Evolutionary conservation across 2,888 invertebrate species (phyloP).

Genomic region (Elmis aenea): DNA sequence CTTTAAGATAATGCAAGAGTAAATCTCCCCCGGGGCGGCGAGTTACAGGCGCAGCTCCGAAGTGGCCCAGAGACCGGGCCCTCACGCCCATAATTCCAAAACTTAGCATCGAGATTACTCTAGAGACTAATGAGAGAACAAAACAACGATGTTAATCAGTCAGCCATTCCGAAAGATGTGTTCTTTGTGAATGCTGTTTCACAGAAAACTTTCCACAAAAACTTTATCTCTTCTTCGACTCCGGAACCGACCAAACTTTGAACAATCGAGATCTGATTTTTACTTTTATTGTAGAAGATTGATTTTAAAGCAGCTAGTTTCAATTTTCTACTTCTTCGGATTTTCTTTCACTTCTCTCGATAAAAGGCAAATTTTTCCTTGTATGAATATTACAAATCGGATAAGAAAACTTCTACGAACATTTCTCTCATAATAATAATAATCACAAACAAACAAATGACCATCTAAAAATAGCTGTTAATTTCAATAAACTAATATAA

Average conservation of each 20-base stretch:
- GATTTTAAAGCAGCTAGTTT: constrained; percentile 24
- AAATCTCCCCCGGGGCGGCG: constrained; percentile 27
- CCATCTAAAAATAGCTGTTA: too few relatives aligned
- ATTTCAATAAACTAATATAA: too few relatives aligned
- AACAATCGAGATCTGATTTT: constrained; percentile 26
- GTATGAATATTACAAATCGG: too few relatives aligned
- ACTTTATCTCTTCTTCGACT: constrained; percentile 9
- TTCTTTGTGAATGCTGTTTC: constrained; percentile 25
- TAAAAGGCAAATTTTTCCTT: too few relatives aligned
- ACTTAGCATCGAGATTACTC: constrained; percentile 38
- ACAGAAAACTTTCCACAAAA: constrained; percentile 18
- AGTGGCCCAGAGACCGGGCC: constrained; percentile 22
- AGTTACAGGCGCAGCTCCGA: constrained; percentile 13
- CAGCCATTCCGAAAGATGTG: constrained; percentile 35
- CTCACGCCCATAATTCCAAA: constrained; percentile 34
- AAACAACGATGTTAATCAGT: constrained; percentile 39
- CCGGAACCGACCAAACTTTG: constrained; percentile 11
- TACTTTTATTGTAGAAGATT: constrained; percentile 26
- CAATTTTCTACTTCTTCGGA: constrained; percentile 21
- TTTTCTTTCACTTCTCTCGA: neutral
- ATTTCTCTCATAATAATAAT: too few relatives aligned
- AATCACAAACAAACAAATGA: too few relatives aligned
- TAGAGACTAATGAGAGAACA: constrained; percentile 35
- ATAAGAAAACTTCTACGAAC: too few relatives aligned
- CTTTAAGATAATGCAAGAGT: constrained; percentile 33